Evolutionary conservation across 92 coral and sea anemone genomes (phyloP).

Genomic region (Zoanthus sociatus): DNA sequence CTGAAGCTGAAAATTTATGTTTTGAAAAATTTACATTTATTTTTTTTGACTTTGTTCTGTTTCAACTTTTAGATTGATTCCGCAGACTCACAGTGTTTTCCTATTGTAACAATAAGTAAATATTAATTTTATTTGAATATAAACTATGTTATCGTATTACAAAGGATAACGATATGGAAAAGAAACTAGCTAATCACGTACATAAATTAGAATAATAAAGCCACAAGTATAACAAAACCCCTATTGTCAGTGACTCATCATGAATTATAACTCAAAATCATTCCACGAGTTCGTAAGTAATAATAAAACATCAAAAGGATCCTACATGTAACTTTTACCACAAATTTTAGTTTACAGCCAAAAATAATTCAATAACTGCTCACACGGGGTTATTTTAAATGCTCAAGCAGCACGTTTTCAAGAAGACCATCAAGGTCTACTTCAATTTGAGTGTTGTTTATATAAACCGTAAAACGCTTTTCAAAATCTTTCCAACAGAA

Average conservation of each 20-base stretch:
- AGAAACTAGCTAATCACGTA: too few species aligned
- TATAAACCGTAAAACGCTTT: neutral
- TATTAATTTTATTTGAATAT: too few species aligned
- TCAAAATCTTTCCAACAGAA: conserved; percentile 8
- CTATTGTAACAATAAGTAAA: too few species aligned
- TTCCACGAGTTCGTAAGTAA: neutral
- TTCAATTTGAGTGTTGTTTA: neutral
- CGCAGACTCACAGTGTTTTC: too few species aligned
- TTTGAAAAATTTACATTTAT: neutral
- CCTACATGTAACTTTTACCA: conserved; percentile 6
- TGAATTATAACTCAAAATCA: neutral
- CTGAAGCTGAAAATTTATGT: neutral
- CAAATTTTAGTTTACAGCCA: conserved; percentile 6
- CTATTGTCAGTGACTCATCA: neutral
- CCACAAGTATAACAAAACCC: neutral
- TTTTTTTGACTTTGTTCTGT: neutral
- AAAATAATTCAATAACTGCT: conserved; percentile 11
- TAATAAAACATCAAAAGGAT: neutral
- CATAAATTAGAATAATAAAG: too few species aligned
- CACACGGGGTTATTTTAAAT: neutral
- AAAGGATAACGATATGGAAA: too few species aligned
- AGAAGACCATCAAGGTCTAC: neutral
- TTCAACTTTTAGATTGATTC: neutral
- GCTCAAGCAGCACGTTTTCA: conserved; percentile 9
- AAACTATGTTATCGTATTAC: too few species aligned